Evolutionary conservation across 2,888 invertebrate genomes (phyloP).

Genomic region (Camponotus fellah): DNA sequence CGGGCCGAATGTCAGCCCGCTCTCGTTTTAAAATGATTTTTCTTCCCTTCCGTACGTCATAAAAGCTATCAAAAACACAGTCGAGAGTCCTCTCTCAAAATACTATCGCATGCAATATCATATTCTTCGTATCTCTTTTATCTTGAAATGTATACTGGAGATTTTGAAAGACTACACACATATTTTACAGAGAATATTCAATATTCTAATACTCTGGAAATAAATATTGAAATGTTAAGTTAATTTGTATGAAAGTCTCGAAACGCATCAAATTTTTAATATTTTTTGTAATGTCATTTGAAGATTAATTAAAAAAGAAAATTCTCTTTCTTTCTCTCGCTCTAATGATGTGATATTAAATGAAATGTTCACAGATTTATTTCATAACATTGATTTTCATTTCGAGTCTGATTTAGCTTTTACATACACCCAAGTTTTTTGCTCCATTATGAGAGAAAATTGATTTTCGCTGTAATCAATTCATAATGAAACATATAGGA

Average conservation of each 20-base stretch:
- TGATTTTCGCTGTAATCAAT: slow-evolving; percentile 10
- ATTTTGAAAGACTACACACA: slow-evolving; percentile 2
- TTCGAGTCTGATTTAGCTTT: neutral
- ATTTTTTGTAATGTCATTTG: neutral
- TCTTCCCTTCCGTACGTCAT: slow-evolving; percentile 11
- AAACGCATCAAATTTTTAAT: neutral
- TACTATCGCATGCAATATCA: slow-evolving; percentile 24
- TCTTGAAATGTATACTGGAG: neutral
- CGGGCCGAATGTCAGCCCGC: slow-evolving; percentile 25
- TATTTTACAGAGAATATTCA: neutral
- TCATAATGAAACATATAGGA: slow-evolving; percentile 2
- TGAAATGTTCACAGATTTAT: neutral
- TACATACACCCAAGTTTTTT: neutral
- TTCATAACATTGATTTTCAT: neutral
- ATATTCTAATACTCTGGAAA: neutral
- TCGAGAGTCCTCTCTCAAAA: slow-evolving; percentile 30
- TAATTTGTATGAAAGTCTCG: neutral
- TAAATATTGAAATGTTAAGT: neutral
- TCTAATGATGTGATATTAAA: neutral
- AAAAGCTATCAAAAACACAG: slow-evolving; percentile 31
- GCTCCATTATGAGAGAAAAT: slow-evolving; percentile 11
- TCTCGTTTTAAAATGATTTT: slow-evolving; percentile 45
- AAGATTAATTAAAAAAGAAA: neutral
- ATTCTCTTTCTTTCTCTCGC: too few relatives aligned
- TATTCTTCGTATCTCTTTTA: neutral